Base-by-base conservation (phyloP, 2,113 vertebrate species). In the Pterophyllum scalare region DNA sequence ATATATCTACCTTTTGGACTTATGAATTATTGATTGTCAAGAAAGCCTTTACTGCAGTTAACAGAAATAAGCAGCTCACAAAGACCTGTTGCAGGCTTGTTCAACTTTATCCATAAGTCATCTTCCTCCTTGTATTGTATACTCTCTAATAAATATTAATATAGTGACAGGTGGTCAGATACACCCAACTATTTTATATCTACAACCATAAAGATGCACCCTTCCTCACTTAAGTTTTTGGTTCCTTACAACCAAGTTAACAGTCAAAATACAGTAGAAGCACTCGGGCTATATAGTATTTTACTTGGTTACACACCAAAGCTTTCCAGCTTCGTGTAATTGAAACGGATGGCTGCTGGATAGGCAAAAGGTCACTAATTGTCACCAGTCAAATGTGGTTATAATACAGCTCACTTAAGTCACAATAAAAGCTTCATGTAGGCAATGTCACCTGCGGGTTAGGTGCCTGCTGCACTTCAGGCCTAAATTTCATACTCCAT, bases 311-410 rank as follows among this genome's bases (percentile, higher is more conserved):
- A 13, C 38, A 74, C 83, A 80, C 65, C 62, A 43, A 80, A 88
- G 40, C 82, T 54, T 59, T 65, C 59, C 62, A 75, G 8, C 13
- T 79, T 86, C 75, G 77, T 52, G 75, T 95, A 94, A 95, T 94
- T 91, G 84, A 94, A 94, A 88, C 83, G 84, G 94, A 96, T 90
- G 92, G 87, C 89, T 90, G 85, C 90, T 89, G 92, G 90, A 94
- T 85, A 75, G 84, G 87, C 87, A 52, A 95, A 95, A 96, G 94
- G 96, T 95, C 96, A 96, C 89, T 92, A 92, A 95, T 92, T 91
- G 90, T 95, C 94, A 93, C 89, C 84, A 94, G 94, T 96, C 94
- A 94, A 94, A 93, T 93, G 92, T 19, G 43, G 94, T 96, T 95
- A 94, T 91, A 88, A 83, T 84, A 93, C 87, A 79, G 59, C 88